A percentile compares a stretch with the other conserved stretches of the same genome.
These are phyloP conservation scores for Dolichallabes microphthalmus DNA, from an alignment of 2,113 vertebrate species.

Conservation along the genomic window DNA sequence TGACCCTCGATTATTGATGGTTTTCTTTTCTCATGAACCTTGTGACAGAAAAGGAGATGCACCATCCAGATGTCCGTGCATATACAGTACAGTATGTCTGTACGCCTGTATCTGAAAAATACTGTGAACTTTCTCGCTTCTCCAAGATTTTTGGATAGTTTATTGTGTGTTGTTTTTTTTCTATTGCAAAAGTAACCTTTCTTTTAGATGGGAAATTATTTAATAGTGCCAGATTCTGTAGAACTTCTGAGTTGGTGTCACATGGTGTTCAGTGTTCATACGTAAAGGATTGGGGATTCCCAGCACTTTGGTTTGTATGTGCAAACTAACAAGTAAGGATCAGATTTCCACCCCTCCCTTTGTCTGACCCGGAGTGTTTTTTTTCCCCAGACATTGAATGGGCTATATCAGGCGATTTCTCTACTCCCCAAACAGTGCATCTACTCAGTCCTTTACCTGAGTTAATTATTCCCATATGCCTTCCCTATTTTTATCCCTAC, in stretches of 20 bases:
- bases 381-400: conserved; percentile 3
- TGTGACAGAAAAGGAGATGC: conserved; percentile 9
- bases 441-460: conserved; percentile 20
- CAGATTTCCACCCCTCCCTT: conserved; percentile 15
- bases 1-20: background rate
- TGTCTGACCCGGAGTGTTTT: conserved; percentile 17
- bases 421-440: conserved; percentile 23
- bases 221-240: background rate
- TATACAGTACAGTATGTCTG: background rate
- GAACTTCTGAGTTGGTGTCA: background rate
- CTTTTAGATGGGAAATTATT: conserved; percentile 35
- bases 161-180: conserved; percentile 27
- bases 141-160: conserved; percentile 55
- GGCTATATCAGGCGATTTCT: conserved; percentile 18
- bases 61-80: conserved; percentile 12
- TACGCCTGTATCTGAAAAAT: background rate
- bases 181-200: conserved; percentile 26
- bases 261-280: background rate
- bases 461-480: conserved; percentile 29
- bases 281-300: conserved; percentile 28
- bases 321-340: conserved; percentile 6
- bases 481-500: conserved; percentile 27
- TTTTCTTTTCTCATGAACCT: conserved; percentile 30
- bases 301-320: background rate
- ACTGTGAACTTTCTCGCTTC: conserved; percentile 53